A percentile compares a stretch with the other conserved stretches of the same genome.
These are phyloP conservation scores for Anas platyrhynchos DNA, from an alignment of 2,113 vertebrate genomes.

Conservation along the genomic window DNA sequence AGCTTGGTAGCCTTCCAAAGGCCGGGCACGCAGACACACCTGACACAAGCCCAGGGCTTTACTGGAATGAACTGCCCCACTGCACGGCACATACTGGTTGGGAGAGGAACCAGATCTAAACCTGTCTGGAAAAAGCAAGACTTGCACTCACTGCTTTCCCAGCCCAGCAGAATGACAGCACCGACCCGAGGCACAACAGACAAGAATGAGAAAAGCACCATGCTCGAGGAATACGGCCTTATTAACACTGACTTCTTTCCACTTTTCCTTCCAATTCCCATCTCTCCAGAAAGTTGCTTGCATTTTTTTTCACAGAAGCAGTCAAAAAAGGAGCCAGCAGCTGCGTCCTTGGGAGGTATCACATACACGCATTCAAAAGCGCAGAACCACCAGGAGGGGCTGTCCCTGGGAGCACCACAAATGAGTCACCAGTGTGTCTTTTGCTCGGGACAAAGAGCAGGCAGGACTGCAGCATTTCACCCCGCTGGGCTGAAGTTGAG, in stretches of 20 bases:
- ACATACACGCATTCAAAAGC: neutral
- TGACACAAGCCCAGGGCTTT: neutral
- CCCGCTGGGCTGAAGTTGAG: neutral
- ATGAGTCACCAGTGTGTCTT: neutral
- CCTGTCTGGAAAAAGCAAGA: neutral
- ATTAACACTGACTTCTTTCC: neutral
- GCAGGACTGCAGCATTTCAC: neutral
- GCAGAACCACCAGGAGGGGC: neutral
- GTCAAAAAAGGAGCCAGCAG: neutral
- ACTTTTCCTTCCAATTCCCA: neutral
- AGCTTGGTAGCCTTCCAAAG: neutral
- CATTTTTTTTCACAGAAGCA: neutral
- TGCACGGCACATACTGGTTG: neutral
- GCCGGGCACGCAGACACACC: neutral
- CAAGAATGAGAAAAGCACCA: neutral
- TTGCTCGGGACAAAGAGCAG: neutral
- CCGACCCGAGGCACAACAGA: neutral
- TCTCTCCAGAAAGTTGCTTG: neutral
- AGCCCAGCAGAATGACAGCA: neutral
- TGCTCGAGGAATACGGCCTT: rapidly evolving
- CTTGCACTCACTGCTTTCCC: neutral
- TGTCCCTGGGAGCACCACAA: neutral
- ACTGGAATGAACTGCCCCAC: neutral
- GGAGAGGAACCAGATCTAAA: conserved; percentile 6
- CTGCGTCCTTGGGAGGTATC: neutral